Evolutionary conservation across 92 coral and sea anemone species (phyloP).

Genomic region (Siderastrea radians): DNA sequence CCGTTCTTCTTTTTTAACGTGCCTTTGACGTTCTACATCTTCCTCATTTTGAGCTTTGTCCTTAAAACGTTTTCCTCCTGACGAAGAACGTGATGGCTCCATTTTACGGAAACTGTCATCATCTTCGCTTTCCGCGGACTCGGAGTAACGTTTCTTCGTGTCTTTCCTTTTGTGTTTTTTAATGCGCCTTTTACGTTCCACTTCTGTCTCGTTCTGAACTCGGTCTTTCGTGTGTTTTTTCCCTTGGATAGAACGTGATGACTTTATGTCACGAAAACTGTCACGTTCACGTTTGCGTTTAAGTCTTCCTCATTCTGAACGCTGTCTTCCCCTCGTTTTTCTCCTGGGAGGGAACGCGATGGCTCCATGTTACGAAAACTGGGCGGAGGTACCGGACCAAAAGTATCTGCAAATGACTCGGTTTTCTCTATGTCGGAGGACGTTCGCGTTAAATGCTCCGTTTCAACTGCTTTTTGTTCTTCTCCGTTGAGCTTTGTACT

Average conservation of each 20-base stretch:
- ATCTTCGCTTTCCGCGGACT: conserved; percentile 24
- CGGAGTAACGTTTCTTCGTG: conserved; percentile 13
- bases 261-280: too few species aligned
- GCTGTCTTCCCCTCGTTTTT: conserved; percentile 2
- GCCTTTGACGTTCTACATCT: conserved; percentile 5
- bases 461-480: background rate
- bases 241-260: too few species aligned
- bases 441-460: background rate
- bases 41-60: background rate
- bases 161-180: conserved; percentile 17
- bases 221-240: background rate
- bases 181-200: background rate
- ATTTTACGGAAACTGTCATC: background rate
- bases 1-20: conserved; percentile 1
- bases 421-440: background rate
- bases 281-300: too few species aligned
- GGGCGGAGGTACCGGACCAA: conserved; percentile 72
- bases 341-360: background rate
- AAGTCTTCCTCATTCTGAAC: background rate
- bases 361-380: background rate
- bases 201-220: background rate
- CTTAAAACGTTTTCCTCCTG: background rate
- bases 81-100: background rate
- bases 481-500: background rate
- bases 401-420: conserved; percentile 33